Evolutionary conservation across 1,140 invertebrate genomes (phyloP).

Genomic region (Parapsyche elsis): DNA sequence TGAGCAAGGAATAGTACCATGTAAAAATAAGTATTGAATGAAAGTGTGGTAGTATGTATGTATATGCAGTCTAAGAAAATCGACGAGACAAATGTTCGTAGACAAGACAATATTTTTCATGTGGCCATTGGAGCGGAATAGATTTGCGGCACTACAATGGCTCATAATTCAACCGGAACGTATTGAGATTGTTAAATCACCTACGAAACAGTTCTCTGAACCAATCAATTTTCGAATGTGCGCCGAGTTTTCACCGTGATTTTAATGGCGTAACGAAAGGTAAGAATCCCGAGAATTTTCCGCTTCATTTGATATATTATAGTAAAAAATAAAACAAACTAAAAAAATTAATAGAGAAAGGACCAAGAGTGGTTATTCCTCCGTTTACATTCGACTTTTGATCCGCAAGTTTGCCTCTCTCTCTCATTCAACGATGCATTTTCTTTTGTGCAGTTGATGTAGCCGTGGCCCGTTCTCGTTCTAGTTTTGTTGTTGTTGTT

Average conservation of each 20-base stretch:
- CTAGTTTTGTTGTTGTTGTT: slow-evolving; percentile 36
- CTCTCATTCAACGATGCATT: slow-evolving; percentile 38
- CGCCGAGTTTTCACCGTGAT: neutral
- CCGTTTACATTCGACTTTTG: slow-evolving; percentile 42
- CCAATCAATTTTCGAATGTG: slow-evolving; percentile 46
- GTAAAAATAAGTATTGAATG: neutral
- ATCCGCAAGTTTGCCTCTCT: slow-evolving; percentile 19
- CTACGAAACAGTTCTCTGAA: slow-evolving; percentile 37
- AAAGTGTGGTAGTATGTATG: too few relatives aligned
- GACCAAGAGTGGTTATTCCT: neutral
- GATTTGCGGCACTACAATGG: slow-evolving; percentile 31
- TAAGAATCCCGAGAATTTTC: slow-evolving; percentile 45
- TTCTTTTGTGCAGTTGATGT: slow-evolving; percentile 40
- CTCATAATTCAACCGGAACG: slow-evolving; percentile 30
- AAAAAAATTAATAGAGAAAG: neutral
- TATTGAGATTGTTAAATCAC: slow-evolving; percentile 46
- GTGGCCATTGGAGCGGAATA: neutral
- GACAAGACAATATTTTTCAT: slow-evolving; percentile 36
- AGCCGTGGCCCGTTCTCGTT: neutral
- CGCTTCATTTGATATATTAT: neutral
- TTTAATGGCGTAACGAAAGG: neutral
- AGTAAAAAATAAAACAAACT: too few relatives aligned
- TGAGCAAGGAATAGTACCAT: too few relatives aligned
- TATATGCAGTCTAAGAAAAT: too few relatives aligned
- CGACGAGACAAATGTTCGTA: slow-evolving; percentile 5